A percentile compares a stretch with the other conserved stretches of the same genome.
Conservation (phyloP, 2,888 invertebrate genomes). For the Galerucella calmariensis region DNA sequence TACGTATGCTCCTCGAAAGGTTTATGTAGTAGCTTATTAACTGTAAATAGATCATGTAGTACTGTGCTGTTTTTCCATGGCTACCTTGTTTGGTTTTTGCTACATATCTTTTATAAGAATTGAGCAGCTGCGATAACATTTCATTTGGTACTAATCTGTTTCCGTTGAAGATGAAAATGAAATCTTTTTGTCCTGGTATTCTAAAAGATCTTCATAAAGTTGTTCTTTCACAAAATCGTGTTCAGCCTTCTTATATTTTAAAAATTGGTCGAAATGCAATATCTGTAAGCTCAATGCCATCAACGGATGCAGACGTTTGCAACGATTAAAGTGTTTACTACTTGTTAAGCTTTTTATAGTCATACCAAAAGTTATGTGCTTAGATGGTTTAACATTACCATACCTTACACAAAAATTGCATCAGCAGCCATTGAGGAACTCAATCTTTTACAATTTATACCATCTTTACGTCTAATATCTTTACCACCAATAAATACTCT, state of each 20-base stretch:
- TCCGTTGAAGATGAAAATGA: conserved; percentile 30
- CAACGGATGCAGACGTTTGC: conserved; percentile 45
- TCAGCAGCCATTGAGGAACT: conserved; percentile 15
- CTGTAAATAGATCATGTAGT: conserved; percentile 51
- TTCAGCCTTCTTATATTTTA: conserved; percentile 31
- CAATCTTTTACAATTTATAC: conserved; percentile 10
- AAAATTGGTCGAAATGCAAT: neutral
- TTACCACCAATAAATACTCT: neutral
- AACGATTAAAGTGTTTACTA: conserved; percentile 47
- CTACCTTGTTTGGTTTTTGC: conserved; percentile 46
- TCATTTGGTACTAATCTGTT: conserved; percentile 32
- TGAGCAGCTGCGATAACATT: conserved; percentile 23
- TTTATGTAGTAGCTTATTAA: conserved; percentile 50
- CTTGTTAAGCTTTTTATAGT: conserved; percentile 34
- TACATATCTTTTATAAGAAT: conserved; percentile 37
- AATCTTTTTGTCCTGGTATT: conserved; percentile 36
- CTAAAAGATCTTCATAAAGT: conserved; percentile 36
- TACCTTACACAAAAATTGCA: conserved; percentile 47
- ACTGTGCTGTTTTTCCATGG: conserved; percentile 56
- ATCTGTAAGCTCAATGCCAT: conserved; percentile 45
- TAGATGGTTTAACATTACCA: conserved; percentile 45
- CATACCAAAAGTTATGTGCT: conserved; percentile 24
- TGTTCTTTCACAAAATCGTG: conserved; percentile 39
- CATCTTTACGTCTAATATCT: neutral
- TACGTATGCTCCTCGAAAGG: conserved; percentile 52